Evolutionary conservation across 92 coral and sea anemone genomes (phyloP).

Genomic region (Parazoanthus atlanticus): DNA sequence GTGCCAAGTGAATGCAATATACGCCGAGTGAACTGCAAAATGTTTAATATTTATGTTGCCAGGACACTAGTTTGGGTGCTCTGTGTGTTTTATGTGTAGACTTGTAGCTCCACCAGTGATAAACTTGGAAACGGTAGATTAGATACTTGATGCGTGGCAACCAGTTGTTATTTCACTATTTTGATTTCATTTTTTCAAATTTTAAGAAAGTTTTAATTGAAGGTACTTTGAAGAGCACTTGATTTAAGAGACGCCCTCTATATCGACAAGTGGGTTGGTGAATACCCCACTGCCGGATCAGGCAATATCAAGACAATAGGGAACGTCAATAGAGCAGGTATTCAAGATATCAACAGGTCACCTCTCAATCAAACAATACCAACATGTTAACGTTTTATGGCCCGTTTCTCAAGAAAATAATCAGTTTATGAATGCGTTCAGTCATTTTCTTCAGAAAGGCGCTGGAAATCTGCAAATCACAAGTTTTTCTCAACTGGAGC

Average conservation of each 20-base stretch:
- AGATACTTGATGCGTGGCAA: neutral
- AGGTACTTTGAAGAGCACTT: neutral
- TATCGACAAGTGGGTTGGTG: neutral
- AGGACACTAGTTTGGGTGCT: neutral
- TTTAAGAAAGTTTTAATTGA: no score
- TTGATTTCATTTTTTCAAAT: neutral
- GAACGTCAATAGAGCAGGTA: neutral
- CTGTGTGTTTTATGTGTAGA: neutral
- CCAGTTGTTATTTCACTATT: neutral
- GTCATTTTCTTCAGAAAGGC: no score
- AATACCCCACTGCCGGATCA: neutral
- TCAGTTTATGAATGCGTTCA: no score
- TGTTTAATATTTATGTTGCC: conserved; percentile 15
- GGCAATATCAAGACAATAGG: neutral
- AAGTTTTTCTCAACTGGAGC: no score
- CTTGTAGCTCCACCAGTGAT: neutral
- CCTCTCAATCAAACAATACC: neutral
- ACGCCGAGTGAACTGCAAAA: neutral
- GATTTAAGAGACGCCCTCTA: neutral
- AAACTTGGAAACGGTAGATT: neutral
- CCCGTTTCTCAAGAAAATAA: neutral
- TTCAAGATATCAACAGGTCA: conserved; percentile 18
- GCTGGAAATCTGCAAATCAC: no score
- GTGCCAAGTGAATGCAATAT: neutral
- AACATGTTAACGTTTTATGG: neutral